These are phyloP conservation scores for Myrmecobius fasciatus DNA, from an alignment of 2,113 vertebrate genomes.

Conservation along the genomic window DNA sequence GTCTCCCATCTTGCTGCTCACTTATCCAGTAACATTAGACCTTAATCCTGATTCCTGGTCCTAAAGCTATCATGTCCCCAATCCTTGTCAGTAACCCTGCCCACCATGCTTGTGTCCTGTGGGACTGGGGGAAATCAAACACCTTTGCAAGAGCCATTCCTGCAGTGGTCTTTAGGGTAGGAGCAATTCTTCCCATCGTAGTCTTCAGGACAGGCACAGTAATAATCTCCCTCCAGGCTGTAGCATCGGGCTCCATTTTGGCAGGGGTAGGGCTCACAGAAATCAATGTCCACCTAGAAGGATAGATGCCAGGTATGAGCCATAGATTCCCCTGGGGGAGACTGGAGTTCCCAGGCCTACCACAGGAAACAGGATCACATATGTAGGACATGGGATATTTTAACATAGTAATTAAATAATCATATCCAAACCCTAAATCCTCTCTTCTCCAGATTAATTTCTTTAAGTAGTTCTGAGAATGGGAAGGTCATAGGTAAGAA, in stretches of 20 bases:
- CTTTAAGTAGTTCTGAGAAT: not conserved
- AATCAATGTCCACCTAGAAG: conserved; percentile 88
- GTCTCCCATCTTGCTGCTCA: not conserved
- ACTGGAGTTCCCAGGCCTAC: not conserved
- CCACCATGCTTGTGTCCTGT: not conserved
- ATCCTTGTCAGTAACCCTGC: not conserved
- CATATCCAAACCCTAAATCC: not conserved
- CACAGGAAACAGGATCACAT: not conserved
- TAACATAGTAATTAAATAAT: not conserved
- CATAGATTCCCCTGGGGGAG: fast-evolving
- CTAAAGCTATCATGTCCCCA: not conserved
- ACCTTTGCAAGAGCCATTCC: conserved; percentile 93
- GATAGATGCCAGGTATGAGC: conserved; percentile 7
- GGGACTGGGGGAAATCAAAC: conserved; percentile 40
- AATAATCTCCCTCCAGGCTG: conserved; percentile 89
- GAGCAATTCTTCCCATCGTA: conserved; percentile 95
- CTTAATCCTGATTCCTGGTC: too few relatives aligned
- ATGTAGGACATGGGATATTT: not conserved
- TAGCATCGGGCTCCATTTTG: conserved; percentile 92
- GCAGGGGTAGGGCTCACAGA: conserved; percentile 93
- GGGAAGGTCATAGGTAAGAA: too few relatives aligned
- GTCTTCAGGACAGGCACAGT: conserved; percentile 92
- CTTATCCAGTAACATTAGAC: too few relatives aligned
- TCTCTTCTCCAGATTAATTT: not conserved
- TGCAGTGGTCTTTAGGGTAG: conserved; percentile 93